These are phyloP conservation scores for Hucho hucho DNA, from an alignment of 2,113 vertebrate species.

Conservation along the genomic window DNA sequence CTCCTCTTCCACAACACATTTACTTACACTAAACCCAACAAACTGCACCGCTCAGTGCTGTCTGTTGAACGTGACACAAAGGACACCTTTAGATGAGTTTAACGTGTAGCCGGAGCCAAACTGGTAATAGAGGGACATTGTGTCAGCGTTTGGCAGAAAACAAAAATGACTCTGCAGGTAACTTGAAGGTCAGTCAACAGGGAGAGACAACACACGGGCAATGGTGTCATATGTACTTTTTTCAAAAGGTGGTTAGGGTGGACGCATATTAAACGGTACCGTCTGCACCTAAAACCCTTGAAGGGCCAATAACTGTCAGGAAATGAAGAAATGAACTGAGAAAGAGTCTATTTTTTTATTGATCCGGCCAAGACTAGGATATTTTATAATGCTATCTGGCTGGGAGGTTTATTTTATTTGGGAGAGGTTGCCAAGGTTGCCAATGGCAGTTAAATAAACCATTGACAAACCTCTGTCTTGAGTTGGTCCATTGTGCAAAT, in stretches of 20 bases:
- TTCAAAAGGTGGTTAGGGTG: background rate
- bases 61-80: background rate
- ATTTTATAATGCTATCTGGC: conserved; percentile 1
- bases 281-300: background rate
- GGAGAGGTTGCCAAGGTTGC: background rate
- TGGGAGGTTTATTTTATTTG: background rate
- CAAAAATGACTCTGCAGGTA: background rate
- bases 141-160: background rate
- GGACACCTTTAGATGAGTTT: background rate
- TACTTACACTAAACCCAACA: background rate
- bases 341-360: background rate
- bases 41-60: background rate
- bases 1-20: background rate
- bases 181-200: background rate
- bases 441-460: background rate
- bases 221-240: background rate
- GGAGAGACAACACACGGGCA: background rate
- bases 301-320: background rate
- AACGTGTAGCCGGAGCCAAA: background rate
- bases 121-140: background rate
- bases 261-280: background rate
- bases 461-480: background rate
- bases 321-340: background rate
- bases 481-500: background rate
- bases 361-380: background rate